Evolutionary conservation across 2,113 vertebrate species (phyloP).

Genomic region (Hystrix cristata): DNA sequence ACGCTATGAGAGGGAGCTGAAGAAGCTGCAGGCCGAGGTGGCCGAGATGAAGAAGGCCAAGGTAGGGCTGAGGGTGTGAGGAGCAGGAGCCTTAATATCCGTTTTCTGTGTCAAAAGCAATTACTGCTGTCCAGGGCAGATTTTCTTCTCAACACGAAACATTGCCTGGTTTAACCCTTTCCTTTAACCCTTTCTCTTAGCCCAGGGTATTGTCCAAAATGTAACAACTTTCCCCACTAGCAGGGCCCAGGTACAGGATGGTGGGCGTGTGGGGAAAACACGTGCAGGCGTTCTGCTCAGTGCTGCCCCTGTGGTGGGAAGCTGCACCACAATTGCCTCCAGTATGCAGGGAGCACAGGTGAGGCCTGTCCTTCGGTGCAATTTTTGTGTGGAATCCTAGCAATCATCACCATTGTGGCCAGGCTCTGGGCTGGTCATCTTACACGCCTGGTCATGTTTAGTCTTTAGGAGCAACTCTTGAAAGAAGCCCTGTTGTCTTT

Average conservation of each 20-base stretch:
- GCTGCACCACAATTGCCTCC: background rate
- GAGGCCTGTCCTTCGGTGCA: background rate
- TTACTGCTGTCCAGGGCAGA: background rate
- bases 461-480: background rate
- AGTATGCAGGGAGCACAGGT: fast-evolving
- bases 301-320: background rate
- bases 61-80: slow-evolving; percentile 83
- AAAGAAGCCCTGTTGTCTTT: background rate
- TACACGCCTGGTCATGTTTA: too few species aligned
- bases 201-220: background rate
- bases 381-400: background rate
- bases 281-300: background rate
- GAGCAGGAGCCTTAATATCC: too few species aligned
- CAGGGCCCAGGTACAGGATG: background rate
- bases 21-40: slow-evolving; percentile 96
- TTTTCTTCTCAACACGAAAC: fast-evolving
- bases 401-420: background rate
- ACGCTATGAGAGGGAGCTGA: slow-evolving; percentile 96
- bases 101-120: fast-evolving
- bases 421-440: background rate
- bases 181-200: background rate
- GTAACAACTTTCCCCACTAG: background rate
- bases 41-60: slow-evolving; percentile 99
- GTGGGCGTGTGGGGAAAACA: background rate
- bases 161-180: background rate